phyloP scores from a whole-genome alignment of 2,797 vertebrate genomes.

The Eurystomus glaucurus region DNA sequence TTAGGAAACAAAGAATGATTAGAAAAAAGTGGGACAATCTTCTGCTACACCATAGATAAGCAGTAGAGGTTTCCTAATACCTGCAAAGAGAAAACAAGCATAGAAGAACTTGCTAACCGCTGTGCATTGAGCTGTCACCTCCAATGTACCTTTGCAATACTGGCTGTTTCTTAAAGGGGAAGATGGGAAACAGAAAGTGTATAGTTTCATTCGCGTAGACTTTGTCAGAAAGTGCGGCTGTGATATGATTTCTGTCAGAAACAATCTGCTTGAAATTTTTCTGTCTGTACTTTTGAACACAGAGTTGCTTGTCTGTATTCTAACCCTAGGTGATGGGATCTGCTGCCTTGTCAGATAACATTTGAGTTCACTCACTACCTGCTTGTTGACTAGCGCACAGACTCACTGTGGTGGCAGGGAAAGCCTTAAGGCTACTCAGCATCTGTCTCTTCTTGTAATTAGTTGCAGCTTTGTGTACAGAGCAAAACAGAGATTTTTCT shows the following conservation, averaged over 20 bases:
- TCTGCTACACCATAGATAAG: not conserved
- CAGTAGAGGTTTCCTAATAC: conserved; percentile 28
- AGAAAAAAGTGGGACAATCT: not conserved
- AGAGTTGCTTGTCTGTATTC: conserved; percentile 89
- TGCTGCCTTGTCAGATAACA: conserved; percentile 91
- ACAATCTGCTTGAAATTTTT: conserved; percentile 94
- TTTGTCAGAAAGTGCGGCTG: conserved; percentile 81
- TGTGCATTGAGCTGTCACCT: conserved; percentile 84
- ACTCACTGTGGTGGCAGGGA: conserved; percentile 80
- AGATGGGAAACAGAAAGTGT: conserved; percentile 89
- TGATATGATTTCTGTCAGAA: conserved; percentile 94
- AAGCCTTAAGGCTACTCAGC: conserved; percentile 84
- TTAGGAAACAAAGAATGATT: not conserved
- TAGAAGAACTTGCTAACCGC: conserved; percentile 78
- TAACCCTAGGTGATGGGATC: conserved; percentile 91
- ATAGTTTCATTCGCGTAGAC: conserved; percentile 82
- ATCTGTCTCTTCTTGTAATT: conserved; percentile 90
- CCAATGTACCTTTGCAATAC: conserved; percentile 79
- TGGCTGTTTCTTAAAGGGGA: conserved; percentile 85
- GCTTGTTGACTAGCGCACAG: conserved; percentile 81
- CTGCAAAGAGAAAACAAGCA: conserved; percentile 72
- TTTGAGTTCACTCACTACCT: conserved; percentile 87
- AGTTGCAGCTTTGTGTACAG: conserved; percentile 84
- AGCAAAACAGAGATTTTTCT: conserved; percentile 78
- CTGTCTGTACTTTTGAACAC: conserved; percentile 89